Evolutionary conservation across 2,797 vertebrate species (phyloP).

Genomic region (Xerus rutilus): DNA sequence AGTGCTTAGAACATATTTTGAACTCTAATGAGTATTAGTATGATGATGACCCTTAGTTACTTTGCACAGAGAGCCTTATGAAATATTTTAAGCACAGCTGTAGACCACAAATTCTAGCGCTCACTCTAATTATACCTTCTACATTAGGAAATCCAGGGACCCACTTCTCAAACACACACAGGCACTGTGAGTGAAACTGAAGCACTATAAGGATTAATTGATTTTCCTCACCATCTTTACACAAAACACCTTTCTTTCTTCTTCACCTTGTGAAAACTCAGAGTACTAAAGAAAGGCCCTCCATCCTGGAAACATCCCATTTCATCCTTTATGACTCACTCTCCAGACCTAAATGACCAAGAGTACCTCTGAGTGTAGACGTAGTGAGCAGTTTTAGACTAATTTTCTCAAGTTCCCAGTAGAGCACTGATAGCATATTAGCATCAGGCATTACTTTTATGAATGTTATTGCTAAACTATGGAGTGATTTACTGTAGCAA

Average conservation of each 20-base stretch:
- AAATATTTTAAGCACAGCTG: constrained; percentile 12
- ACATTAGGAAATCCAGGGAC: neutral
- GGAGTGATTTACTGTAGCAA: constrained; percentile 44
- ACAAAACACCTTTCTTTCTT: neutral
- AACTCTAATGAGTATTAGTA: neutral
- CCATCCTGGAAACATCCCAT: neutral
- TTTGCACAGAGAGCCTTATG: neutral
- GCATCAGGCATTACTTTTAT: constrained; percentile 58
- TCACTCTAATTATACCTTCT: neutral
- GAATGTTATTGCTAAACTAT: constrained; percentile 63
- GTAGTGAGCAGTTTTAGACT: constrained; percentile 68
- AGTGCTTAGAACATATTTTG: neutral
- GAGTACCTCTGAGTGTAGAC: constrained; percentile 68
- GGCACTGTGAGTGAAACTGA: neutral
- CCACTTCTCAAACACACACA: neutral
- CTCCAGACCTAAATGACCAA: constrained; percentile 72
- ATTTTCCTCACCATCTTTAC: neutral
- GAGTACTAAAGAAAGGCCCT: neutral
- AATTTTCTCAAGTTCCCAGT: constrained; percentile 74
- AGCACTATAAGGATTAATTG: neutral
- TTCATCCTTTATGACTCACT: constrained; percentile 54
- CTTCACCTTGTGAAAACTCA: neutral
- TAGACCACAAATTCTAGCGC: neutral
- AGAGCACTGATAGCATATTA: constrained; percentile 68
- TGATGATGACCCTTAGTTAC: neutral